A percentile compares a stretch with the other conserved stretches of the same genome.
phyloP scores from a whole-genome alignment of 2,113 vertebrate species.

The Sinocyclocheilus maitianheensis region DNA sequence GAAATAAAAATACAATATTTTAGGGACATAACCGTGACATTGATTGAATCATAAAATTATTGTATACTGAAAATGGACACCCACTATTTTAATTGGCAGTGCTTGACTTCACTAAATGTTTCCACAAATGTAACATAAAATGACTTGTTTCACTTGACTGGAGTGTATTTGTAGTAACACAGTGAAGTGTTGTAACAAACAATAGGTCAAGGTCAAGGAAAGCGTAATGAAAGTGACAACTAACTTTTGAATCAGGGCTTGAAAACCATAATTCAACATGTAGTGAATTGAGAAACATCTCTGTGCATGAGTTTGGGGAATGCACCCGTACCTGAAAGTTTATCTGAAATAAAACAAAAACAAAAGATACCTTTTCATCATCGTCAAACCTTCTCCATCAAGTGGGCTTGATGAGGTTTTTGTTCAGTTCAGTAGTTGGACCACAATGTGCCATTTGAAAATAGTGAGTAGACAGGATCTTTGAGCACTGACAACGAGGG shows the following conservation, averaged over 20 bases:
- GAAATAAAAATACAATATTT: slow-evolving; percentile 99
- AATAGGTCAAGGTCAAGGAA: slow-evolving; percentile 13
- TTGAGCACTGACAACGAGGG: slow-evolving; percentile 55
- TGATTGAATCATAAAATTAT: slow-evolving; percentile 75
- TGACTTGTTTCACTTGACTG: slow-evolving; percentile 18
- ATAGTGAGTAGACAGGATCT: slow-evolving; percentile 55
- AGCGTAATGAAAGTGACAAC: slow-evolving; percentile 64
- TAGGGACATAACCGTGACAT: slow-evolving; percentile 83
- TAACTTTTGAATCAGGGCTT: slow-evolving; percentile 22
- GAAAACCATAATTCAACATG: slow-evolving; percentile 3
- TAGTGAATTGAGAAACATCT: slow-evolving; percentile 26
- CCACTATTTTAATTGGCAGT: slow-evolving; percentile 85
- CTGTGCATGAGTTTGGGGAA: slow-evolving; percentile 54
- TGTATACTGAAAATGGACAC: slow-evolving; percentile 65
- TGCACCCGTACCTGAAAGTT: slow-evolving; percentile 53
- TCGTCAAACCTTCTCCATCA: slow-evolving; percentile 27
- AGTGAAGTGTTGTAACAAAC: slow-evolving; percentile 8
- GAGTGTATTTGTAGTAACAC: slow-evolving; percentile 32
- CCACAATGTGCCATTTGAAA: slow-evolving; percentile 54
- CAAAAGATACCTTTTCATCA: slow-evolving; percentile 15
- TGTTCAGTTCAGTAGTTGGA: slow-evolving; percentile 27
- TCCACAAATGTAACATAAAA: slow-evolving; percentile 46
- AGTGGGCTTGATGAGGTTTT: slow-evolving; percentile 37
- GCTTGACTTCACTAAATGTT: slow-evolving; percentile 72
- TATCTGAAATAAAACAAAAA: slow-evolving; percentile 40